A percentile compares a stretch with the other conserved stretches of the same genome.
Conservation (phyloP, 2,113 vertebrate species). For the Pachyramphus minor region DNA sequence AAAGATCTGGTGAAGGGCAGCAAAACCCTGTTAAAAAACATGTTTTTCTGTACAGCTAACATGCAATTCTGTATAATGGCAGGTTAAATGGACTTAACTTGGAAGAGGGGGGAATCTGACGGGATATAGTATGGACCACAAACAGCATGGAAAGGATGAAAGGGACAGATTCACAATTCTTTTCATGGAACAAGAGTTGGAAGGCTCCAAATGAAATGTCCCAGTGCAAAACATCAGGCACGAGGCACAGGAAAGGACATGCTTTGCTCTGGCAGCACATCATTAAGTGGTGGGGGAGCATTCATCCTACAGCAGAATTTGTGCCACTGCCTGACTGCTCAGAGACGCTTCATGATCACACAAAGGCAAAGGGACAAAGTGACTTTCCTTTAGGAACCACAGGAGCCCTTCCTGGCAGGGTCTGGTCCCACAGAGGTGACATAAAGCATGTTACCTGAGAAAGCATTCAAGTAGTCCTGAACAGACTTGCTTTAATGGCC, state of each 20-base stretch:
- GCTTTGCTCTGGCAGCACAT: not conserved
- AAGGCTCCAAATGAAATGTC: not conserved
- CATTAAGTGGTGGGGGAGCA: not conserved
- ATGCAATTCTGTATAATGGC: not conserved
- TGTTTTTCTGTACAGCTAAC: no score
- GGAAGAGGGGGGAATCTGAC: not conserved
- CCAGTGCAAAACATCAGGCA: not conserved
- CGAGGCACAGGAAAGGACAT: accelerated
- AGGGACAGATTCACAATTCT: not conserved
- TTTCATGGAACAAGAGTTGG: not conserved
- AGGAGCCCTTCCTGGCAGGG: not conserved
- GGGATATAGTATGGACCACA: accelerated
- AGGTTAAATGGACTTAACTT: accelerated
- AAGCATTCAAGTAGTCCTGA: not conserved
- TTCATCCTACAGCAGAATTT: not conserved
- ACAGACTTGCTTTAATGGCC: not conserved
- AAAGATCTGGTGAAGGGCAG: not conserved
- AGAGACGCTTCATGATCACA: accelerated
- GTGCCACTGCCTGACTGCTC: accelerated
- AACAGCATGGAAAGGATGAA: not conserved
- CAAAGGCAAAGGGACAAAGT: not conserved
- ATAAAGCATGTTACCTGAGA: not conserved
- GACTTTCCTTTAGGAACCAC: not conserved
- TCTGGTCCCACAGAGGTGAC: not conserved
- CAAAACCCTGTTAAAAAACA: not conserved